Evolutionary conservation across 1,140 invertebrate genomes (phyloP).

Genomic region (Listronotus oregonensis): DNA sequence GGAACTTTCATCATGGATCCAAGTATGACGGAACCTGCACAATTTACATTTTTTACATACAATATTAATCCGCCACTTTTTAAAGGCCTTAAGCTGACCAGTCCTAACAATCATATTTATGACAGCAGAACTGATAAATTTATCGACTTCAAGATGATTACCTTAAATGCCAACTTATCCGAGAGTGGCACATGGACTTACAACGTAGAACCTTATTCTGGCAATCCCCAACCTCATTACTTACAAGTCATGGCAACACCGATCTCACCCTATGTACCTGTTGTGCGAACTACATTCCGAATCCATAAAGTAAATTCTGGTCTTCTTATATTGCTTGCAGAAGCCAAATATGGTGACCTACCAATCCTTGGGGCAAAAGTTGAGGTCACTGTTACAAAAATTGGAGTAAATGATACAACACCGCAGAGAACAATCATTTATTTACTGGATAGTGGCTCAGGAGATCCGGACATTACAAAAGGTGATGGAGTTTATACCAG

Average conservation of each 20-base stretch:
- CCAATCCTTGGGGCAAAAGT: slow-evolving; percentile 61
- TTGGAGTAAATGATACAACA: slow-evolving; percentile 54
- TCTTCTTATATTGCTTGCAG: slow-evolving; percentile 59
- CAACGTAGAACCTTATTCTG: slow-evolving; percentile 61
- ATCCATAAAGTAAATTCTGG: slow-evolving; percentile 48
- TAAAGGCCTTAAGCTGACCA: slow-evolving; percentile 56
- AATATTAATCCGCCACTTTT: slow-evolving; percentile 59
- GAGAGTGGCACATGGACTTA: slow-evolving; percentile 66
- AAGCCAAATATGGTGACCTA: slow-evolving; percentile 61
- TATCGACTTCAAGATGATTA: slow-evolving; percentile 60
- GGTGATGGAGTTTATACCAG: slow-evolving; percentile 70
- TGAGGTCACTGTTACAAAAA: slow-evolving; percentile 57
- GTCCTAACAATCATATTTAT: slow-evolving; percentile 57
- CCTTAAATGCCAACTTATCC: slow-evolving; percentile 59
- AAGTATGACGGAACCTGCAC: slow-evolving; percentile 57
- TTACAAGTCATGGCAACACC: slow-evolving; percentile 62
- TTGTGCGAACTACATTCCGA: slow-evolving; percentile 56
- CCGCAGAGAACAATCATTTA: slow-evolving; percentile 58
- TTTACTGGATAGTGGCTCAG: slow-evolving; percentile 65
- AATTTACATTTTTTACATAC: slow-evolving; percentile 59
- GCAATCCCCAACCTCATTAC: slow-evolving; percentile 64
- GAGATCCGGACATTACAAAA: slow-evolving; percentile 68
- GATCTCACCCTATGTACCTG: slow-evolving; percentile 49
- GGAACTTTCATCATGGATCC: slow-evolving; percentile 60
- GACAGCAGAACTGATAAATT: slow-evolving; percentile 56